Conservation (phyloP, 2,888 invertebrate genomes). For the Steinernema hermaphroditum region DNA sequence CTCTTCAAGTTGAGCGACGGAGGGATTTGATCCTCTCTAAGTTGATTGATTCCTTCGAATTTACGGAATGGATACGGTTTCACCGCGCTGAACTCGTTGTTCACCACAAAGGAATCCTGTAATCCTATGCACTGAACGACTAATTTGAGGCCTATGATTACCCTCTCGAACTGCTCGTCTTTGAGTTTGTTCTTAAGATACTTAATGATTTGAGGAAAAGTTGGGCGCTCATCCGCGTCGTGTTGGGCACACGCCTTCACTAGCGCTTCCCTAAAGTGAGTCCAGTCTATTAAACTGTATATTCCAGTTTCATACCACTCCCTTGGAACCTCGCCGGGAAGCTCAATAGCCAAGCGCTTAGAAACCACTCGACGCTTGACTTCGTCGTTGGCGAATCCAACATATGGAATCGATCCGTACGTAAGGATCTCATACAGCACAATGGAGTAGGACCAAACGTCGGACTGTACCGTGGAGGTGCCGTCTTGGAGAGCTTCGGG, state of each 20-base stretch:
- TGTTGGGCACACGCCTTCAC: slow-evolving; percentile 93
- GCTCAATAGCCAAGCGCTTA: slow-evolving; percentile 82
- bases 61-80: not conserved
- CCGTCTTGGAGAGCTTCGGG: slow-evolving; percentile 92
- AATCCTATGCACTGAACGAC: not conserved
- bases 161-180: not conserved
- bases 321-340: slow-evolving; percentile 2
- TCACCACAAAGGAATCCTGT: not conserved
- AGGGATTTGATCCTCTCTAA: not conserved
- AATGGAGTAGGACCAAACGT: slow-evolving; percentile 67
- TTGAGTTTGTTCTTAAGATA: slow-evolving; percentile 34
- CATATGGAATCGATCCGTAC: slow-evolving; percentile 93
- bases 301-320: not conserved
- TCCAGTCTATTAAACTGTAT: not conserved
- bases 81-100: not conserved
- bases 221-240: slow-evolving; percentile 78
- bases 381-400: slow-evolving; percentile 19
- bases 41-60: not conserved
- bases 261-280: slow-evolving; percentile 73
- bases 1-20: not conserved
- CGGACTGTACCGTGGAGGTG: slow-evolving; percentile 79
- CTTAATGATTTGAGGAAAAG: slow-evolving; percentile 72
- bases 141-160: not conserved
- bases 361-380: slow-evolving; percentile 77
- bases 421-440: slow-evolving; percentile 96